These are phyloP conservation scores for Stictonetta naevosa DNA, from an alignment of 2,113 vertebrate genomes.

Conservation along the genomic window DNA sequence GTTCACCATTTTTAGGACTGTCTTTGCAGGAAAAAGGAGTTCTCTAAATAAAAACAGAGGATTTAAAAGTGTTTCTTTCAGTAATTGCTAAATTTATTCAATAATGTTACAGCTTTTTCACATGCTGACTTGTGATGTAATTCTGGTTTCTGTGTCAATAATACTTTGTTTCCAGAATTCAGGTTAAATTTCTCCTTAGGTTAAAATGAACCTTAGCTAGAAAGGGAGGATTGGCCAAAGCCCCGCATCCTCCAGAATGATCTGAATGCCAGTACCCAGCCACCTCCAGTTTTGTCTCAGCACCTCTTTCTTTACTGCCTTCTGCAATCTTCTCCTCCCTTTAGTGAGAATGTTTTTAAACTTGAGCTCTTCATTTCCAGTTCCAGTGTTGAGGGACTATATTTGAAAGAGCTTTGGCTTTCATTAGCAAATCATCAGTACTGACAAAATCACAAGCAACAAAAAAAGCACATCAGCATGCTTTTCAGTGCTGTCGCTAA, in stretches of 20 bases:
- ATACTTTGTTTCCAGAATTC: neutral
- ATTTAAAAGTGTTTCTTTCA: neutral
- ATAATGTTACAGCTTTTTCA: neutral
- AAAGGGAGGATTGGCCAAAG: neutral
- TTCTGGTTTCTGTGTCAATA: neutral
- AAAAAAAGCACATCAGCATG: constrained; percentile 61
- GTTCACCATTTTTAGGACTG: neutral
- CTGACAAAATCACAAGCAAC: constrained; percentile 52
- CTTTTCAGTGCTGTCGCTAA: constrained; percentile 34
- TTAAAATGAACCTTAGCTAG: neutral
- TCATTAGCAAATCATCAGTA: constrained; percentile 60
- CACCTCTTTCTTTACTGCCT: neutral
- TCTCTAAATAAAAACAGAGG: neutral
- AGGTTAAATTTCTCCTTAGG: neutral
- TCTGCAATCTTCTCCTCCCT: constrained; percentile 15
- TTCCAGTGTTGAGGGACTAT: neutral
- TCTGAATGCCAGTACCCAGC: neutral
- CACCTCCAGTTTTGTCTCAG: neutral
- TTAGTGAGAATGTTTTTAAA: constrained; percentile 46
- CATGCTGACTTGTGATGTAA: neutral
- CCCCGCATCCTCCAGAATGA: neutral
- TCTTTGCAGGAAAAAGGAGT: neutral
- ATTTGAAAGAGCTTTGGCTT: constrained; percentile 58
- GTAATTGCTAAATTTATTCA: neutral
- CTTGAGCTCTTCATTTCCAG: constrained; percentile 55